These are phyloP conservation scores for Plecotus auritus DNA, from an alignment of 2,113 vertebrate genomes.

Conservation along the genomic window DNA sequence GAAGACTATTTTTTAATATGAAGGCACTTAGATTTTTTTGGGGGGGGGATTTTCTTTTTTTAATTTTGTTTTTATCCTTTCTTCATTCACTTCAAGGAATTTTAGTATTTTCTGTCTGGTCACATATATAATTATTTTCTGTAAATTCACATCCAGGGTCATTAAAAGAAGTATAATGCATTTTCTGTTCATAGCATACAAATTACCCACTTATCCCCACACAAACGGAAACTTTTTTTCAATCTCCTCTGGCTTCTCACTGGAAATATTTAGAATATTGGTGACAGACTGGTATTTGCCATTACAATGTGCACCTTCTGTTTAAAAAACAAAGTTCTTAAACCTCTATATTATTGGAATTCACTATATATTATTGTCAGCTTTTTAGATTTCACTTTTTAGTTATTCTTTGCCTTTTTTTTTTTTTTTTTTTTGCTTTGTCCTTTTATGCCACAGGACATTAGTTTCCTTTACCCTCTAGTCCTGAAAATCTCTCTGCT, in stretches of 20 bases:
- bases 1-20: neutral
- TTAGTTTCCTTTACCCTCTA: neutral
- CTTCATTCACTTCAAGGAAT: neutral
- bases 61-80: neutral
- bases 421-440: neutral
- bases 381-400: neutral
- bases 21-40: neutral
- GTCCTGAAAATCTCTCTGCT: neutral
- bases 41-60: neutral
- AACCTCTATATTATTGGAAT: neutral
- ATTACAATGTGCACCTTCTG: neutral
- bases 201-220: neutral
- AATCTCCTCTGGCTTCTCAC: neutral
- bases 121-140: neutral
- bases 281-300: neutral
- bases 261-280: constrained; percentile 19
- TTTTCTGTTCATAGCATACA: neutral
- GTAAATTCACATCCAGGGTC: neutral
- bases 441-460: neutral
- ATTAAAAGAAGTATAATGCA: neutral
- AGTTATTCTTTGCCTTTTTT: neutral
- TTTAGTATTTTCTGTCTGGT: neutral
- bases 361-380: neutral
- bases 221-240: neutral
- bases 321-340: neutral